A percentile compares a stretch with the other conserved stretches of the same genome.
Conservation (phyloP, 2,797 vertebrate species). For the Phrynocephalus guinanensis region DNA sequence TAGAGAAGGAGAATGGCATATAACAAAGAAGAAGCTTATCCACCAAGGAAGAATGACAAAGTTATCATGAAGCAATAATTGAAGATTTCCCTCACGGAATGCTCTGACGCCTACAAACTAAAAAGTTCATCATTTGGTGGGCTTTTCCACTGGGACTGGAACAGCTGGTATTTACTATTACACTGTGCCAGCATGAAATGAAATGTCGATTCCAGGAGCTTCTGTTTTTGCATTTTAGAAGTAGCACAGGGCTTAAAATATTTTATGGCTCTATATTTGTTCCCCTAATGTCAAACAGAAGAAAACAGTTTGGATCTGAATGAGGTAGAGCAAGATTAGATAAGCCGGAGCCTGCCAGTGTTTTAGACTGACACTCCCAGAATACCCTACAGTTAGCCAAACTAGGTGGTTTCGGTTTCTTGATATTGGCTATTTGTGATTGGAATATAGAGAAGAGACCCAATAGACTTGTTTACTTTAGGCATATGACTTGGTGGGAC, state of each 20-base stretch:
- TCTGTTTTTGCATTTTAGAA: background rate
- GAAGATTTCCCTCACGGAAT: background rate
- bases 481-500: too few species aligned
- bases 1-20: background rate
- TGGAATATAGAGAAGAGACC: background rate
- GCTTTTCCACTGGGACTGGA: background rate
- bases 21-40: background rate
- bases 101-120: background rate
- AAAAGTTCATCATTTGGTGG: background rate
- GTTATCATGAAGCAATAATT: background rate
- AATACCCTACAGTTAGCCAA: background rate
- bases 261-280: background rate
- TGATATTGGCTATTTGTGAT: background rate
- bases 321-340: background rate
- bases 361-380: background rate
- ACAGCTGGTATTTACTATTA: constrained; percentile 12
- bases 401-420: background rate
- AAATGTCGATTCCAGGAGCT: background rate
- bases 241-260: background rate
- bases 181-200: background rate
- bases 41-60: background rate
- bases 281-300: background rate
- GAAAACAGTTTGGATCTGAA: background rate
- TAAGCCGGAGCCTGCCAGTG: background rate
- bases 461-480: background rate